Conservation (phyloP, 2,888 invertebrate genomes). For the Monopis laevigella region DNA sequence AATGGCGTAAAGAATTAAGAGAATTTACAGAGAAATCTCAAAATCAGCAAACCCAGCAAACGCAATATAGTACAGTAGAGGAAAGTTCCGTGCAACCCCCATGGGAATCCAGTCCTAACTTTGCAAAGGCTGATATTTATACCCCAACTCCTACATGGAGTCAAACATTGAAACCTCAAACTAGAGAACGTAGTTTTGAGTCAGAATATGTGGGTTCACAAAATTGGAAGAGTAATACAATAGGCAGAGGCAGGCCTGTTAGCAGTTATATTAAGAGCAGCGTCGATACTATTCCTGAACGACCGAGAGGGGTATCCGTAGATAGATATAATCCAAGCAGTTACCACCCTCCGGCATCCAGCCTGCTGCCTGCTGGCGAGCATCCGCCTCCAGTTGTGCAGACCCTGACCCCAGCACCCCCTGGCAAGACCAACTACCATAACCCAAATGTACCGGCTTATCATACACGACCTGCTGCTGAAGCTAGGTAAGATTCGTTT, state of each 20-base stretch:
- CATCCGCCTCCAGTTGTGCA: conserved; percentile 49
- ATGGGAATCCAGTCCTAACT: conserved; percentile 49
- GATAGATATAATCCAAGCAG: conserved; percentile 55
- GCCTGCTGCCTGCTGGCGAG: conserved; percentile 34
- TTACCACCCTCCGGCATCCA: conserved; percentile 45
- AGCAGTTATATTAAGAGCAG: conserved; percentile 39
- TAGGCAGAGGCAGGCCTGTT: conserved; percentile 50
- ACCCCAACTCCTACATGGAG: conserved; percentile 55
- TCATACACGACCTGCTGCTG: conserved; percentile 55
- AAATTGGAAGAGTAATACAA: conserved; percentile 51
- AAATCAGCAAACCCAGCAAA: conserved; percentile 34
- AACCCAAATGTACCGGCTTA: conserved; percentile 61
- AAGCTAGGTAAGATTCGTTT: conserved; percentile 42
- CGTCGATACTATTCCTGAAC: conserved; percentile 36
- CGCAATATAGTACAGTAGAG: conserved; percentile 14
- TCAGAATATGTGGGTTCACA: conserved; percentile 47
- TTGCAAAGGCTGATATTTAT: conserved; percentile 36
- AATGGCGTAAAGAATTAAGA: conserved; percentile 59
- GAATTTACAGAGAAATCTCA: conserved; percentile 57
- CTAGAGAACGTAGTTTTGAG: conserved; percentile 56
- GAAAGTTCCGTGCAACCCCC: conserved; percentile 35
- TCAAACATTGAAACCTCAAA: conserved; percentile 52
- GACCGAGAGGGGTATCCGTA: conserved; percentile 52
- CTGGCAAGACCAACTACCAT: conserved; percentile 40
- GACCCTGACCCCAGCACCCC: conserved; percentile 48